Percentiles rank a stretch among this genome's conserved stretches.
phyloP scores from a whole-genome alignment of 2,797 vertebrate genomes.

The Liasis olivaceus region DNA sequence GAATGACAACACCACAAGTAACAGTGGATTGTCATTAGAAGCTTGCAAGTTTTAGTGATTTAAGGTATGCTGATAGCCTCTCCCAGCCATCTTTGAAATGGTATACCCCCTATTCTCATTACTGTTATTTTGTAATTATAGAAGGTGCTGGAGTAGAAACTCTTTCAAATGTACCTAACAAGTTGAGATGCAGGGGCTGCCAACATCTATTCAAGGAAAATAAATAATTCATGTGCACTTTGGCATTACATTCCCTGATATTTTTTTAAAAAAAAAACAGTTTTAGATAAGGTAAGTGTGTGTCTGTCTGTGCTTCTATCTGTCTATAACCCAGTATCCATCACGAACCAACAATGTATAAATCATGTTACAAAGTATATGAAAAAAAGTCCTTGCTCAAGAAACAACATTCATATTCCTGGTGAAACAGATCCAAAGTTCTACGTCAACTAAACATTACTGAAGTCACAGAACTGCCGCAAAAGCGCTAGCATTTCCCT shows the following conservation, averaged over 20 bases:
- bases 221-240: neutral
- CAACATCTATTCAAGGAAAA: neutral
- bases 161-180: neutral
- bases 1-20: neutral
- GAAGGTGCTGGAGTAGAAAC: neutral
- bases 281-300: neutral
- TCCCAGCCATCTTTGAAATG: neutral
- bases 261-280: neutral
- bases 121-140: neutral
- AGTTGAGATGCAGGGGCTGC: neutral
- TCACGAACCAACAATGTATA: neutral
- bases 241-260: neutral
- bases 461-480: neutral
- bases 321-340: neutral
- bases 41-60: neutral
- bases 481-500: neutral
- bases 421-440: neutral
- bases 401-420: neutral
- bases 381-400: neutral
- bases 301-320: neutral
- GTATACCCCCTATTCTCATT: neutral
- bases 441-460: neutral
- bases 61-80: neutral
- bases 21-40: neutral
- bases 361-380: neutral